Percentiles rank a stretch among this genome's conserved stretches.
Evolutionary conservation across 2,113 vertebrate species (phyloP).

Genomic region (Dasyurus viverrinus): DNA sequence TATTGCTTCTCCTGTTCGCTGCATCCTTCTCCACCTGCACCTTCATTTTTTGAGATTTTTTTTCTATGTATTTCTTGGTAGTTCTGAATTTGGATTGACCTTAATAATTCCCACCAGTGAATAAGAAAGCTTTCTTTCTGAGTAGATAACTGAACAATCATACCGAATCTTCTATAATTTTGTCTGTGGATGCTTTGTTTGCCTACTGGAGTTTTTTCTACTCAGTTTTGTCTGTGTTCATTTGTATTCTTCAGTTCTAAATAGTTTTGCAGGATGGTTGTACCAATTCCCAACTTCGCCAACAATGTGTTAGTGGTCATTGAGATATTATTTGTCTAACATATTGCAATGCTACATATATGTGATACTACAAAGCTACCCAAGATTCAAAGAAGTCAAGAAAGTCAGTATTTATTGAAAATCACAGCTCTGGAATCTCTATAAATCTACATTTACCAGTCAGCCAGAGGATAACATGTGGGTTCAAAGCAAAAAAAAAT

Average conservation of each 20-base stretch:
- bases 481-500: background rate
- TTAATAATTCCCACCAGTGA: background rate
- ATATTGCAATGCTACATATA: background rate
- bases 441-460: background rate
- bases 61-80: background rate
- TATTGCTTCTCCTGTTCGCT: background rate
- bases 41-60: background rate
- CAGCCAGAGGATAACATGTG: background rate
- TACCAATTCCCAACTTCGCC: background rate
- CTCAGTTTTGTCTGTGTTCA: background rate
- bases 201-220: background rate
- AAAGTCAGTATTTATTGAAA: background rate
- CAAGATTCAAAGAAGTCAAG: background rate
- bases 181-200: background rate
- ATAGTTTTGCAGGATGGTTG: background rate
- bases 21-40: background rate
- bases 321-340: background rate
- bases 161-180: background rate
- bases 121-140: background rate
- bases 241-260: background rate
- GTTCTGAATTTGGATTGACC: background rate
- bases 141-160: background rate
- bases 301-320: background rate
- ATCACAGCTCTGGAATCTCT: background rate
- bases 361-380: background rate